Percentiles rank a stretch among this genome's conserved stretches.
phyloP scores from a whole-genome alignment of 2,797 vertebrate species.

The Pyrrhura leucotis region DNA sequence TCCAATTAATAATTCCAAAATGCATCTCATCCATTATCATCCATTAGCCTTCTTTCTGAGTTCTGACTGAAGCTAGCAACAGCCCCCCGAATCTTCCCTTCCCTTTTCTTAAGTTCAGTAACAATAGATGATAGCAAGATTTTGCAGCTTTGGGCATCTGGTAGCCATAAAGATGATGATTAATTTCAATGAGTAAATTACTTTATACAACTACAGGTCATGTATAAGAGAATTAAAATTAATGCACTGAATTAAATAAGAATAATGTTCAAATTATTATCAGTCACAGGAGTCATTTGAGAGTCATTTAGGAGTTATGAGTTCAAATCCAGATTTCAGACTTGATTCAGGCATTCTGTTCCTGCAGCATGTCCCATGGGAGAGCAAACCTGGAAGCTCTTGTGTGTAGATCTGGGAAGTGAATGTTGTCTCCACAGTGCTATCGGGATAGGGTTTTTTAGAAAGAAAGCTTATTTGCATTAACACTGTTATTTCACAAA shows the following conservation, averaged over 20 bases:
- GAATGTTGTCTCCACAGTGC: not conserved
- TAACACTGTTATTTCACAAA: not conserved
- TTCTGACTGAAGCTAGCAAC: conserved; percentile 28
- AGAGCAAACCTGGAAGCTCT: not conserved
- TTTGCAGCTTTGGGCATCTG: not conserved
- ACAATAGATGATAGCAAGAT: not conserved
- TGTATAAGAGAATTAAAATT: not conserved
- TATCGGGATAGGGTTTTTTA: not conserved
- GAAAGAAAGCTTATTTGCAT: not conserved
- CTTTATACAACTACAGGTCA: not conserved
- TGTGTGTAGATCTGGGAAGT: not conserved
- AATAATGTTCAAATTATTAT: not conserved
- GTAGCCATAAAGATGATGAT: not conserved
- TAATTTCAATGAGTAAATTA: not conserved
- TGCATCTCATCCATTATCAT: conserved; percentile 55
- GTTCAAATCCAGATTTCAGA: not conserved
- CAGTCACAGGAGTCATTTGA: not conserved
- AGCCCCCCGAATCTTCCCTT: not conserved
- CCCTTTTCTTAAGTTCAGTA: not conserved
- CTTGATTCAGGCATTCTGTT: not conserved
- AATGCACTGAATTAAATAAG: not conserved
- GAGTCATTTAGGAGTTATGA: not conserved
- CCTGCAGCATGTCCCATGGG: not conserved
- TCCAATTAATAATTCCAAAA: conserved; percentile 66
- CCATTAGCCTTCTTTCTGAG: conserved; percentile 38